Conservation (phyloP, 2,888 invertebrate species). For the Scelioninae gen. 1 region DNA sequence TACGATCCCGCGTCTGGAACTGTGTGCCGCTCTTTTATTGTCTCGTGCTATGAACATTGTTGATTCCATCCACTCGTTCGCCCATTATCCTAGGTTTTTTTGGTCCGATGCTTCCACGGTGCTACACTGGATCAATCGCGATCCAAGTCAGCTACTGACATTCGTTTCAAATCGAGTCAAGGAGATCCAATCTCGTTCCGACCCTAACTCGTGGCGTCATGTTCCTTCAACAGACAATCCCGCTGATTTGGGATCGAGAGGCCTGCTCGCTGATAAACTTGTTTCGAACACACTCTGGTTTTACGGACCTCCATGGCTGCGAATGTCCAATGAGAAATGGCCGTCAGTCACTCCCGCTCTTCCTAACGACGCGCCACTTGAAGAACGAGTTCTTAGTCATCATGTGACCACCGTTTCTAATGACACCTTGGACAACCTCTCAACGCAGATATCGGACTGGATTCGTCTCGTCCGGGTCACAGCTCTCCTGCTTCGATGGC, state of each 20-base stretch:
- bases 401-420: too few relatives aligned
- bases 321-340: too few relatives aligned
- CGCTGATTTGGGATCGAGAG: neutral
- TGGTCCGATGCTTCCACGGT: slow-evolving; percentile 9
- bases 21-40: slow-evolving; percentile 6
- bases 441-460: too few relatives aligned
- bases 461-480: too few relatives aligned
- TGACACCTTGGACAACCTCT: too few relatives aligned
- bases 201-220: neutral
- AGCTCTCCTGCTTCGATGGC: too few relatives aligned
- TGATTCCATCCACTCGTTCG: too few relatives aligned
- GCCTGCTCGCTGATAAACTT: neutral
- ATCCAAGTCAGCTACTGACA: neutral
- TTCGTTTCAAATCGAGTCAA: neutral
- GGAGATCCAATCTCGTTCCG: neutral
- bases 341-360: too few relatives aligned
- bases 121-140: neutral
- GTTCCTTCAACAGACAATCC: neutral
- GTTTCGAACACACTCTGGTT: neutral
- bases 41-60: neutral
- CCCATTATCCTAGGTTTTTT: neutral
- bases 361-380: too few relatives aligned
- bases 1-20: slow-evolving; percentile 8
- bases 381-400: too few relatives aligned
- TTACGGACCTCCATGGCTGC: neutral